Evolutionary conservation across 2,113 vertebrate species (phyloP).

Genomic region (Myotis davidii): DNA sequence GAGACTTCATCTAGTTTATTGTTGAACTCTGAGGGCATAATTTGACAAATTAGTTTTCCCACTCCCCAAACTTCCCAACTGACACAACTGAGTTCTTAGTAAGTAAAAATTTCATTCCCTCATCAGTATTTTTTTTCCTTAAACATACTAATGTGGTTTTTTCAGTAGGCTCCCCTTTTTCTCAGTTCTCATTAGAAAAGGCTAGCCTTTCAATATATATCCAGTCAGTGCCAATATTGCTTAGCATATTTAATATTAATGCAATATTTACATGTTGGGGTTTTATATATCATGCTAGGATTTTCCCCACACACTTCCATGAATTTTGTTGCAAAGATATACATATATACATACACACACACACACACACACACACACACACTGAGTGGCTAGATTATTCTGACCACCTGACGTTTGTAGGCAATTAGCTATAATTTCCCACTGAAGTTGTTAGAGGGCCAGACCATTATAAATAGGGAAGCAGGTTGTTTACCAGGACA

Average conservation of each 20-base stretch:
- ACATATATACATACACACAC: neutral
- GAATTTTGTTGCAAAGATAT: slow-evolving; percentile 20
- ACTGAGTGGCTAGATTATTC: no score
- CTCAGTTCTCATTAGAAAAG: slow-evolving; percentile 41
- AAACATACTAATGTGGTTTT: neutral
- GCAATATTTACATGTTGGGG: neutral
- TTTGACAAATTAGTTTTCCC: slow-evolving; percentile 62
- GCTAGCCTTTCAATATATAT: neutral
- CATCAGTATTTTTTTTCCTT: neutral
- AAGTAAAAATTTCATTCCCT: slow-evolving; percentile 44
- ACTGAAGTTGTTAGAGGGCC: no score
- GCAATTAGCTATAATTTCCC: no score
- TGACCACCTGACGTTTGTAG: no score
- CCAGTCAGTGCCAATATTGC: neutral
- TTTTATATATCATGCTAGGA: neutral
- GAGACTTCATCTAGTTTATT: slow-evolving; percentile 47
- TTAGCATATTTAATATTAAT: slow-evolving; percentile 41
- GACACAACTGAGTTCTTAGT: slow-evolving; percentile 52
- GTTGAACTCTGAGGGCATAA: slow-evolving; percentile 56
- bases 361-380: no score
- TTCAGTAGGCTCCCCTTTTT: neutral
- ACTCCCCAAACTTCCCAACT: slow-evolving; percentile 38
- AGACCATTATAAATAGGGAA: no score
- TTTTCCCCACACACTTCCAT: neutral
- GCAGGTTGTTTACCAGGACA: no score